These are phyloP conservation scores for Mesoclemmys tuberculata DNA, from an alignment of 2,113 vertebrate species.

Conservation along the genomic window DNA sequence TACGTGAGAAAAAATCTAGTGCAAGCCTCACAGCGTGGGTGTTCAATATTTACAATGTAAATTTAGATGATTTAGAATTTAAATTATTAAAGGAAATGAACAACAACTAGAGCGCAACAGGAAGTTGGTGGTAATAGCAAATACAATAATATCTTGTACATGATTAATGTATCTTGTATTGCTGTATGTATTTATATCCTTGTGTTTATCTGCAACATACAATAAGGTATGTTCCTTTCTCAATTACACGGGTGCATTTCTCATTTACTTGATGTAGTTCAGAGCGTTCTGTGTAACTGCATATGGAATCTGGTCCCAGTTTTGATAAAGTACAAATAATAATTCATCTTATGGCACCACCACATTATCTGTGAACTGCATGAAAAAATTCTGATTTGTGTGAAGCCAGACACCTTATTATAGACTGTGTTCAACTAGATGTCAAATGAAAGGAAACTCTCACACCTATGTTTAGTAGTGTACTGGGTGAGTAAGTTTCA, in stretches of 20 bases:
- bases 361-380: background rate
- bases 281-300: background rate
- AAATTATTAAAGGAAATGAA: constrained; percentile 68
- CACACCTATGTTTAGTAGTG: background rate
- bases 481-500: background rate
- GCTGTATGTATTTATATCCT: background rate
- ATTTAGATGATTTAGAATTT: constrained; percentile 29
- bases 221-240: background rate
- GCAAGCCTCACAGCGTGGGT: constrained; percentile 39
- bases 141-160: background rate
- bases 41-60: constrained; percentile 68
- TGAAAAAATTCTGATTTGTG: background rate
- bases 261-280: background rate
- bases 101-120: constrained; percentile 32
- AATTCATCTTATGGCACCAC: background rate
- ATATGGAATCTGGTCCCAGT: background rate
- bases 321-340: background rate
- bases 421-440: background rate
- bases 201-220: background rate
- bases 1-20: constrained; percentile 43
- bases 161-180: background rate
- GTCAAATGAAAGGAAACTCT: background rate
- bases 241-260: background rate
- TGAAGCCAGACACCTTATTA: background rate
- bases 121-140: background rate